Conservation (phyloP, 1,140 invertebrate genomes). For the Melanaphis sacchari region DNA sequence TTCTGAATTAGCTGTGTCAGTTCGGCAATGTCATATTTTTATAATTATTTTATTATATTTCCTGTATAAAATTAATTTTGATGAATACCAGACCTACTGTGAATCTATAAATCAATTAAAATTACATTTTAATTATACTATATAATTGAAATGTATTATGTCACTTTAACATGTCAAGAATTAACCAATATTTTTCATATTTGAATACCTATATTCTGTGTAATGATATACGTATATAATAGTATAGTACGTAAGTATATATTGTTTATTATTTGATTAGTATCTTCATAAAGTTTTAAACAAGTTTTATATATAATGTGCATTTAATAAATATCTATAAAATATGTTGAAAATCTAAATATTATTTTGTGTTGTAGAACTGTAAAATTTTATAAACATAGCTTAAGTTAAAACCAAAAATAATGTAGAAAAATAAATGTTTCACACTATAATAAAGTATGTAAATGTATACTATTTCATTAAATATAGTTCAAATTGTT, state of each 20-base stretch:
- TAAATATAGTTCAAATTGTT: not conserved
- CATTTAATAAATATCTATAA: not conserved
- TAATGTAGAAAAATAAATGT: not conserved
- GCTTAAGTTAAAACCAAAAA: not conserved
- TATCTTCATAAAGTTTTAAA: not conserved
- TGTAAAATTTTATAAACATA: not conserved
- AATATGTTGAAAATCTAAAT: not conserved
- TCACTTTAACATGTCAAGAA: not conserved
- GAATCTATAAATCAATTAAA: not conserved
- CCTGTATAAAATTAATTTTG: not conserved
- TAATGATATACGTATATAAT: not conserved
- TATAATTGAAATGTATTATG: slow-evolving; percentile 16
- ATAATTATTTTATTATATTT: slow-evolving; percentile 27
- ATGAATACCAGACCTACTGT: not conserved
- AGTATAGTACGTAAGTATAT: not conserved
- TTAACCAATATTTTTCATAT: not conserved
- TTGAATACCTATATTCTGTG: not conserved
- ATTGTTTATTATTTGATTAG: not conserved
- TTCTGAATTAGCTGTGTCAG: not conserved
- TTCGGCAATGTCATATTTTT: not conserved
- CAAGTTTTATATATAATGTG: not conserved
- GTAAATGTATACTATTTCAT: not conserved
- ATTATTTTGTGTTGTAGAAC: not conserved
- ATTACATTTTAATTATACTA: not conserved
- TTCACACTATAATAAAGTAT: not conserved